These are phyloP conservation scores for Callopanchax toddi DNA, from an alignment of 2,113 vertebrate species.

Conservation along the genomic window DNA sequence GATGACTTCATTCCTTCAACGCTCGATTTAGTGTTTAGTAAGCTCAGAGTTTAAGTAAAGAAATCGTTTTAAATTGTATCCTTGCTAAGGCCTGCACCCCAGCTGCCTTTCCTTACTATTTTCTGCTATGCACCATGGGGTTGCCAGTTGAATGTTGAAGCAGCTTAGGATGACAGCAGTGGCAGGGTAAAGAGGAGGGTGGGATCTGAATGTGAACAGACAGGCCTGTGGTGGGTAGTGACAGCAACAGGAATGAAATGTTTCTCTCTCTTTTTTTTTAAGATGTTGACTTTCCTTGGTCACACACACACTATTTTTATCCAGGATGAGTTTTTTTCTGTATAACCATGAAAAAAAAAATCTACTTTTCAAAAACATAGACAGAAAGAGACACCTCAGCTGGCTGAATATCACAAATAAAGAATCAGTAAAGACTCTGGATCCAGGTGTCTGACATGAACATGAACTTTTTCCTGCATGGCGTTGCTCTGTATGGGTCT, in stretches of 20 bases:
- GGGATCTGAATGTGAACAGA: constrained; percentile 55
- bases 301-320: not conserved
- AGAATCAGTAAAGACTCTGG: not conserved
- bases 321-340: constrained; percentile 2
- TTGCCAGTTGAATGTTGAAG: constrained; percentile 67
- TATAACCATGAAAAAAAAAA: not conserved
- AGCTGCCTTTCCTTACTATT: constrained; percentile 47
- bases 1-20: constrained; percentile 48
- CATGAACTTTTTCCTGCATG: not conserved
- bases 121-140: constrained; percentile 56
- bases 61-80: constrained; percentile 45
- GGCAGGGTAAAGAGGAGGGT: constrained; percentile 54
- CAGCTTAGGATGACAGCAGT: constrained; percentile 66
- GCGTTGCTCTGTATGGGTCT: not conserved
- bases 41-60: constrained; percentile 32
- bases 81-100: constrained; percentile 24
- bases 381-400: constrained; percentile 8
- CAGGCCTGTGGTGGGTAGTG: constrained; percentile 23
- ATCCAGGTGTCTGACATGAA: not conserved
- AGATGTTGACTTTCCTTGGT: constrained; percentile 10
- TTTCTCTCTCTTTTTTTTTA: constrained; percentile 1
- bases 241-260: constrained; percentile 34
- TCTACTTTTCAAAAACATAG: constrained; percentile 9
- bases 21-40: constrained; percentile 52
- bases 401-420: constrained; percentile 5